phyloP scores from a whole-genome alignment of 2,113 vertebrate genomes.

The Epinephelus cyanopodus region DNA sequence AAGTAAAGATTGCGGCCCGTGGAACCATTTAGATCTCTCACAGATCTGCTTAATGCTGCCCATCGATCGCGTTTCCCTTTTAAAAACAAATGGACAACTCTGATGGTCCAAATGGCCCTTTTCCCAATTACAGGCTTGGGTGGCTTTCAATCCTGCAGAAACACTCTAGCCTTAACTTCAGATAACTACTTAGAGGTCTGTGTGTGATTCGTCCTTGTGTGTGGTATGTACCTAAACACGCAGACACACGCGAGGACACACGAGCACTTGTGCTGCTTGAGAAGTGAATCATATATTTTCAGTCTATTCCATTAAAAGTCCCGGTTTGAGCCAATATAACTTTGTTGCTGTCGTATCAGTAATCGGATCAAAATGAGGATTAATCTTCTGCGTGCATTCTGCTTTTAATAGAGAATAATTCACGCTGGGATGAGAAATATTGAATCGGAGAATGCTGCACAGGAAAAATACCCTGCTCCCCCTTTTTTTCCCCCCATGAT shows the following conservation, averaged over 20 bases:
- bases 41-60: constrained; percentile 85
- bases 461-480: background rate
- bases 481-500: background rate
- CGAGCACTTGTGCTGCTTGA: constrained; percentile 13
- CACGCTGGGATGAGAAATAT: constrained; percentile 41
- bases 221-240: constrained; percentile 31
- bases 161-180: constrained; percentile 66
- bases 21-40: constrained; percentile 86
- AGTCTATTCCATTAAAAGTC: constrained; percentile 49
- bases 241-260: background rate
- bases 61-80: constrained; percentile 79
- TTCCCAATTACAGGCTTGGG: constrained; percentile 84
- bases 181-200: constrained; percentile 67
- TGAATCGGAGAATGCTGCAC: constrained; percentile 15
- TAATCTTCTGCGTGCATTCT: constrained; percentile 10
- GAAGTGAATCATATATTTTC: constrained; percentile 56
- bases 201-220: constrained; percentile 41
- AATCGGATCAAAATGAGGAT: constrained; percentile 60
- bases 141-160: constrained; percentile 79
- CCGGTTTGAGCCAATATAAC: constrained; percentile 21
- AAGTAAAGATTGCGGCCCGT: constrained; percentile 76
- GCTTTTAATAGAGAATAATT: constrained; percentile 46
- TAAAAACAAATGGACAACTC: constrained; percentile 86
- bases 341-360: constrained; percentile 46
- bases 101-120: constrained; percentile 82